These are phyloP conservation scores for Tetanocera ferruginea DNA, from an alignment of 2,888 invertebrate species.

Conservation along the genomic window DNA sequence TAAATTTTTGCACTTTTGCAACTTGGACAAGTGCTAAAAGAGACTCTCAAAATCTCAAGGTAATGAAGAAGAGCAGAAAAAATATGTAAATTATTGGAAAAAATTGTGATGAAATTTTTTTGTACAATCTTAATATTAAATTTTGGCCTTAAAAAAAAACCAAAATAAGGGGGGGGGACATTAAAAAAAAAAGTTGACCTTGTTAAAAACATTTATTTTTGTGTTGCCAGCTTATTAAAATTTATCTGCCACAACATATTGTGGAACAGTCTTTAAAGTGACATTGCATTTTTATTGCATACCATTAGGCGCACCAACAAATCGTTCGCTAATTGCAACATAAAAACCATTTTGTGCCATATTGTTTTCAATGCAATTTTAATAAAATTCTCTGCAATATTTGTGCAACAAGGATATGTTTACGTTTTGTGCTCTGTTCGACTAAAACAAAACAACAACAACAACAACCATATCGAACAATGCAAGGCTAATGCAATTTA, in stretches of 20 bases:
- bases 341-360: conserved; percentile 39
- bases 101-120: too few species aligned
- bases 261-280: not conserved
- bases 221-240: not conserved
- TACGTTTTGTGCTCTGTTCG: not conserved
- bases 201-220: too few species aligned
- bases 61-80: too few species aligned
- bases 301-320: conserved; percentile 25
- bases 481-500: conserved; percentile 26
- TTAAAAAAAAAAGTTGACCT: too few species aligned
- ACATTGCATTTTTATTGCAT: conserved; percentile 20
- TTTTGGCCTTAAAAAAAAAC: too few species aligned
- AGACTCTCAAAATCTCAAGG: too few species aligned
- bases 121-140: too few species aligned
- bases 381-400: conserved; percentile 17
- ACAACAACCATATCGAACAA: not conserved
- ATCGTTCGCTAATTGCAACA: conserved; percentile 41
- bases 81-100: too few species aligned
- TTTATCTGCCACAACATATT: not conserved
- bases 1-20: too few species aligned
- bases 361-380: conserved; percentile 16
- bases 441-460: conserved; percentile 5
- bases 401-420: not conserved
- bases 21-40: too few species aligned
- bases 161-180: too few species aligned